These are phyloP conservation scores for Todiramphus chloris DNA, from an alignment of 2,113 vertebrate species.

Conservation along the genomic window DNA sequence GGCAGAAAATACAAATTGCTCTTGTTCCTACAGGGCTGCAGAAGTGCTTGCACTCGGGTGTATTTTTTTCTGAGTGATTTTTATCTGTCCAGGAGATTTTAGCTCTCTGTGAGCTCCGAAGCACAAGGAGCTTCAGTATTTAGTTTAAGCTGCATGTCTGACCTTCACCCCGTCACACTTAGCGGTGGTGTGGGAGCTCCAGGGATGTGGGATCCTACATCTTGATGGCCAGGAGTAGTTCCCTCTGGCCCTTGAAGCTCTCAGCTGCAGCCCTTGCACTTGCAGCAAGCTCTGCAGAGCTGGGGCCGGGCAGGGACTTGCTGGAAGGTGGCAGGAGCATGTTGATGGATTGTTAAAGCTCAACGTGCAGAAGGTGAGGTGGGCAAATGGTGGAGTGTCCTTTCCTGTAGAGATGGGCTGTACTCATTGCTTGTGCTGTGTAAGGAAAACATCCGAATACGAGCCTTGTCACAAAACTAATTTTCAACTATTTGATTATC, in stretches of 20 bases:
- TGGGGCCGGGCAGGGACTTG: neutral
- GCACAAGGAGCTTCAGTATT: neutral
- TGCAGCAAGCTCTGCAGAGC: neutral
- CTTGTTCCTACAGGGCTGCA: neutral
- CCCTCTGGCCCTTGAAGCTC: neutral
- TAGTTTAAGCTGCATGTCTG: neutral
- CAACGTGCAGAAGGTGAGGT: neutral
- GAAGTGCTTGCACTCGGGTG: neutral
- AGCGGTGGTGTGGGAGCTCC: neutral
- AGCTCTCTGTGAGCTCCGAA: neutral
- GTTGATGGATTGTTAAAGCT: neutral
- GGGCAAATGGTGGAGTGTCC: neutral
- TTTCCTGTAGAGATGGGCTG: neutral
- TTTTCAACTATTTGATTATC: conserved; percentile 59
- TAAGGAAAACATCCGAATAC: neutral
- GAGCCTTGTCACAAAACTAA: conserved; percentile 32
- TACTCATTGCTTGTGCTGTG: neutral
- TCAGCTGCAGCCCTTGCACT: neutral
- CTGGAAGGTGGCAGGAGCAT: neutral
- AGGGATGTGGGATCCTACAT: neutral
- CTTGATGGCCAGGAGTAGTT: neutral
- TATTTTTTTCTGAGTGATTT: neutral
- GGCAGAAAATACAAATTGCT: neutral
- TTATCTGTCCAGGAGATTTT: neutral
- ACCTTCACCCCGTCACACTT: neutral